phyloP scores from a whole-genome alignment of 2,113 vertebrate genomes.

The Leucosticte australis region DNA sequence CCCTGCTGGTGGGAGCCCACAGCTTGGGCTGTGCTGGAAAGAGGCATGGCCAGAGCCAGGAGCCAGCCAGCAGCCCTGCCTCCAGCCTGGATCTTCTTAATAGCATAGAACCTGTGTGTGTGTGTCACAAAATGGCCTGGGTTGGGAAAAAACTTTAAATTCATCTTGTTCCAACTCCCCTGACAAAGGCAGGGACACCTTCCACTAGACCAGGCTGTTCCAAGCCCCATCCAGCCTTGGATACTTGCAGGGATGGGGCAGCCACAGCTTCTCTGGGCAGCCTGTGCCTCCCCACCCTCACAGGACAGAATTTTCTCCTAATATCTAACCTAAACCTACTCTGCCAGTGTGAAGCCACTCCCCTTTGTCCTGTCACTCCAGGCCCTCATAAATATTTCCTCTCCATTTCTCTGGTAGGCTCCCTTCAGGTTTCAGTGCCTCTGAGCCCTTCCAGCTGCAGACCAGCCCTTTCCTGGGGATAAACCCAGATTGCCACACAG shows the following conservation, averaged over 20 bases:
- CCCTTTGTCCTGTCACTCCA: background rate
- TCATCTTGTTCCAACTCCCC: accelerated
- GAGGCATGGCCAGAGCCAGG: accelerated
- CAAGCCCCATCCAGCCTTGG: background rate
- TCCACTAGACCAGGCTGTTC: accelerated
- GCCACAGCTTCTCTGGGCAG: background rate
- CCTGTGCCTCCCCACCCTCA: background rate
- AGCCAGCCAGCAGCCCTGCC: background rate
- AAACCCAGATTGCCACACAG: background rate
- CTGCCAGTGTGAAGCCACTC: background rate
- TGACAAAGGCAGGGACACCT: background rate
- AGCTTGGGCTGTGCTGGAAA: background rate
- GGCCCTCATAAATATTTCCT: background rate
- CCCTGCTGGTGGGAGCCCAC: background rate
- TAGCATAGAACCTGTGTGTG: accelerated
- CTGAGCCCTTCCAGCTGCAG: background rate
- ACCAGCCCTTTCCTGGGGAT: background rate
- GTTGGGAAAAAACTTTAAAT: background rate
- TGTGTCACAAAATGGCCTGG: background rate
- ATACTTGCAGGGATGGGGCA: background rate
- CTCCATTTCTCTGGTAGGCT: background rate
- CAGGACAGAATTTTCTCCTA: background rate
- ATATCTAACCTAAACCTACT: background rate
- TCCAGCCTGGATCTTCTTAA: background rate
- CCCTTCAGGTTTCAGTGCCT: background rate